Evolutionary conservation across 2,113 vertebrate species (phyloP).

Genomic region (Osmerus eperlanus): DNA sequence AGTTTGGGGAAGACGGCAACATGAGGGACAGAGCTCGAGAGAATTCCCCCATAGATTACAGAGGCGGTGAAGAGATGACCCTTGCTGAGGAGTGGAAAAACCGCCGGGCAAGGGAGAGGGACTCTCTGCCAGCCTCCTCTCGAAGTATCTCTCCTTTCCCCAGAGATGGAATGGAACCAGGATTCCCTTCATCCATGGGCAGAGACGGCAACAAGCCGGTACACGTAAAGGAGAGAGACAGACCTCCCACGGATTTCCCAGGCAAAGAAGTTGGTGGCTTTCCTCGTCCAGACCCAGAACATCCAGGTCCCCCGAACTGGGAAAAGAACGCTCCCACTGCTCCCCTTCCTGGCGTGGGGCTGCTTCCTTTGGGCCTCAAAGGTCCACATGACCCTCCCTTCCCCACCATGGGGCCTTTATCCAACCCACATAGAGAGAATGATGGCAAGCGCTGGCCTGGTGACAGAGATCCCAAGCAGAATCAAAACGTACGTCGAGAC

Average conservation of each 20-base stretch:
- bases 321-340: constrained; percentile 37
- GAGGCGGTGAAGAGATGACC: constrained; percentile 69
- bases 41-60: constrained; percentile 60
- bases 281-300: constrained; percentile 36
- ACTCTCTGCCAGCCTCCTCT: constrained; percentile 25
- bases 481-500: constrained; percentile 40
- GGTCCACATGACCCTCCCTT: constrained; percentile 47
- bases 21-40: constrained; percentile 49
- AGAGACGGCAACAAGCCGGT: constrained; percentile 52
- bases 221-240: constrained; percentile 48
- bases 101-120: constrained; percentile 55
- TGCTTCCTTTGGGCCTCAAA: constrained; percentile 47
- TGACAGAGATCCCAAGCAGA: constrained; percentile 55
- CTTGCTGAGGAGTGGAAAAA: constrained; percentile 74
- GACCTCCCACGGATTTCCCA: constrained; percentile 54
- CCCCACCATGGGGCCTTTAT: constrained; percentile 43
- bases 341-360: constrained; percentile 52
- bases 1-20: constrained; percentile 48
- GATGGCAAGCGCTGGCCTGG: constrained; percentile 63
- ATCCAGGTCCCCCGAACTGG: constrained; percentile 35
- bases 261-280: constrained; percentile 54
- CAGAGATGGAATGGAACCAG: constrained; percentile 42
- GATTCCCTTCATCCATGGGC: constrained; percentile 48
- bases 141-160: constrained; percentile 40
- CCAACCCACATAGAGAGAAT: constrained; percentile 51